Conservation (phyloP, 2,888 invertebrate genomes). For the Acleris emargana region DNA sequence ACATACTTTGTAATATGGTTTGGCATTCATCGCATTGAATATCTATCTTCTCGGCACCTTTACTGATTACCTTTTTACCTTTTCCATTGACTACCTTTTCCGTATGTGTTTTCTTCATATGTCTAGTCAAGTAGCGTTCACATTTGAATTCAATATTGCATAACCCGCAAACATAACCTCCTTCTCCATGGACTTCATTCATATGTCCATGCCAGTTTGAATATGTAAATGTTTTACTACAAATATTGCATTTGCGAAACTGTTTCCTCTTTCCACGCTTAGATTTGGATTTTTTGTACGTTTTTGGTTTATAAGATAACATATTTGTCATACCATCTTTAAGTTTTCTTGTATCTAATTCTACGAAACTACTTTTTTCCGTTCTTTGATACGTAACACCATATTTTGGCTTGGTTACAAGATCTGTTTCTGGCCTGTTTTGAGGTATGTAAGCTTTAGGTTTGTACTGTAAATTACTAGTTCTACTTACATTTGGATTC, state of each 20-base stretch:
- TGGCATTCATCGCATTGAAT: conserved; percentile 45
- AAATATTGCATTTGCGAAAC: conserved; percentile 39
- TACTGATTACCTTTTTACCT: background rate
- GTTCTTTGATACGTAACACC: background rate
- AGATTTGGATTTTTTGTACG: background rate
- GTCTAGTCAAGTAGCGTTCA: conserved; percentile 37
- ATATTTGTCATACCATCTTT: conserved; percentile 1
- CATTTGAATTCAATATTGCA: conserved; percentile 42
- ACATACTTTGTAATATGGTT: conserved; percentile 38
- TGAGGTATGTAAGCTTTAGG: conserved; percentile 8
- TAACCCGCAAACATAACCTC: conserved; percentile 29
- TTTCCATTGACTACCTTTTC: background rate
- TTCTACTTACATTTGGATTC: background rate
- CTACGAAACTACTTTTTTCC: background rate
- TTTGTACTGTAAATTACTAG: conserved; percentile 5
- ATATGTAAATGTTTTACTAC: conserved; percentile 42
- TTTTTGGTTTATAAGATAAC: conserved; percentile 26
- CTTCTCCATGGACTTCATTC: conserved; percentile 40
- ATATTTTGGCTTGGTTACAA: background rate
- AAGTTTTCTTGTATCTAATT: background rate
- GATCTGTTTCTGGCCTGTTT: background rate
- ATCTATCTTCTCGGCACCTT: background rate
- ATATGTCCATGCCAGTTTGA: conserved; percentile 47
- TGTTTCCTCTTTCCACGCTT: background rate
- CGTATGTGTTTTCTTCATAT: conserved; percentile 30